Base-by-base conservation (phyloP, 2,113 vertebrate species). In the Genyomyrus donnyi region DNA sequence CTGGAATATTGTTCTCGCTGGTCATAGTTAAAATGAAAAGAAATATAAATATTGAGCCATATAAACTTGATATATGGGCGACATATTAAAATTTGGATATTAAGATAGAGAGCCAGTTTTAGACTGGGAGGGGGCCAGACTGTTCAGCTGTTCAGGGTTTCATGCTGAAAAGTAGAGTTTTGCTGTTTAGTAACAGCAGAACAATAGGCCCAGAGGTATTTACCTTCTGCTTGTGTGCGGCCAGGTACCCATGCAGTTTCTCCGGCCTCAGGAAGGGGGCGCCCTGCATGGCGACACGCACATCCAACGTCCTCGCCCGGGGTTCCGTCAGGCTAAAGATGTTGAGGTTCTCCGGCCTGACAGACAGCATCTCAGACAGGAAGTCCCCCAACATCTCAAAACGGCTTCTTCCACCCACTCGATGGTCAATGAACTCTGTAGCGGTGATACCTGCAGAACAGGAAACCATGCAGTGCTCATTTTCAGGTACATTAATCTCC, bases 181-280 rank as follows among this genome's bases (percentile, higher is more conserved):
- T 39, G 13, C 66, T 74, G 27, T 5, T 35, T 35, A 15, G 70
- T 17, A 42, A 77, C 70, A 77, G 3, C 24, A 27, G 62, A 31
- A 70, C 7, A 13, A 70, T 27, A 31, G n/a, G 5, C 11, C 27
- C 27, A 49, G 52, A 27, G 27, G n/a, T 19, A 24, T 84, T 85
- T 93, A 97, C 96, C 95, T 96, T 96, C 90, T 96, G 95, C 89
- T 96, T 97, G 92, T 96, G 95, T 17, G 95, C 95, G 0, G 95
- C 96, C 88, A 98, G 91, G 91, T 97, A 96, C 0, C 95, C 96
- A 0, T 97, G 96, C 87, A 97, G 93, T 48, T 96, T 96, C 94
- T 97, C 96, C 0, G 95, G 94, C 93, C 95, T 96, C 39, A 96
- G 94, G 92, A 95, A 96, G 0, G 94, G 92, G 0, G 42, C 91